Evolutionary conservation across 1,140 invertebrate species (phyloP).

Genomic region (Hyposmocoma kahamanoa): DNA sequence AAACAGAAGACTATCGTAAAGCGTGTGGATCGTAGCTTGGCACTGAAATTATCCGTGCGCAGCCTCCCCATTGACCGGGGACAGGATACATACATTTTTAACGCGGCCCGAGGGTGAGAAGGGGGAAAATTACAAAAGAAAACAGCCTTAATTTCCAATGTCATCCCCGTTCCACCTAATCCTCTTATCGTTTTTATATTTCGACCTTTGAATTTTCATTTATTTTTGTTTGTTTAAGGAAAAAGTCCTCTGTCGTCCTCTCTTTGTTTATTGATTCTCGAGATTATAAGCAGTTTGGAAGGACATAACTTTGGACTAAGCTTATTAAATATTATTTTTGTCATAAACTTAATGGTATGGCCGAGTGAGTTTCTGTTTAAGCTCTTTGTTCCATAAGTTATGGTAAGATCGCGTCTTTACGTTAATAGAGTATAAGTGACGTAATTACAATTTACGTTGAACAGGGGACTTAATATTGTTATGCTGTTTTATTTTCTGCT

Average conservation of each 20-base stretch:
- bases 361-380: slow-evolving; percentile 4
- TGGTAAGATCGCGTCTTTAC: no score
- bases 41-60: slow-evolving; percentile 28
- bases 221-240: slow-evolving; percentile 72
- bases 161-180: slow-evolving; percentile 71
- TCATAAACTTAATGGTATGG: not conserved
- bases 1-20: slow-evolving; percentile 20
- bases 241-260: slow-evolving; percentile 33
- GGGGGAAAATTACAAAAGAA: slow-evolving; percentile 69
- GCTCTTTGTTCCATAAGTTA: no score
- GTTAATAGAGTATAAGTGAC: no score
- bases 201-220: slow-evolving; percentile 70
- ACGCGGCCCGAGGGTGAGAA: slow-evolving; percentile 48
- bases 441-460: no score
- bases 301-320: not conserved
- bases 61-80: slow-evolving; percentile 26
- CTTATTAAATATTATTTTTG: not conserved
- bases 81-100: slow-evolving; percentile 67
- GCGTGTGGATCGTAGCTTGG: slow-evolving; percentile 14
- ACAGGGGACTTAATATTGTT: no score
- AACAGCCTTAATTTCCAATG: slow-evolving; percentile 73
- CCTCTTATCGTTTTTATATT: slow-evolving; percentile 71
- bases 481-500: no score
- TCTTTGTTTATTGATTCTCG: slow-evolving; percentile 40
- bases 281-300: slow-evolving; percentile 16